Evolutionary conservation across 53 echinoderm and acorn worm species (phyloP), one percentile per base, ranked within the genome.

Genomic region (Paracentrotus lividus): DNA sequence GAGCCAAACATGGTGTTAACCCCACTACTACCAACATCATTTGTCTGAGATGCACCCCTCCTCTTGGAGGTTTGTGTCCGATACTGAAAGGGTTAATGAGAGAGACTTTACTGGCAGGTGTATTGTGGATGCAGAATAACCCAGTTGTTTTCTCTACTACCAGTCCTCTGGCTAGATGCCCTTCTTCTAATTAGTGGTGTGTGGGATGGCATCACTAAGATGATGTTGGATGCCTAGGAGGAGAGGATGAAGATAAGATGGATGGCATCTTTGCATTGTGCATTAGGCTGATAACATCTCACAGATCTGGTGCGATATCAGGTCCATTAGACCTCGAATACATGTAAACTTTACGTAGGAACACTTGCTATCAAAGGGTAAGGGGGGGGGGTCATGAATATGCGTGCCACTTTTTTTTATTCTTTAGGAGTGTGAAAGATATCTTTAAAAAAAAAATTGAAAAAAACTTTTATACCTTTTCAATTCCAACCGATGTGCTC

Each of bases 41-140:
- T 24, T 3, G 23, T 24, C 9, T 23, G 45, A 3, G 0, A 45
- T 45, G 21, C 45, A n/a, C 44, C 38, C 47, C 12, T 9, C 81
- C 81, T n/a, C 10, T 26, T 13, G 81, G 47, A 81, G 26, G 2
- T 47, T n/a, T n/a, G 47, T 81, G 16, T 56, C 7, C 56, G 57
- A 36, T 33, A 2, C 1, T 49, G 54, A 20, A 56, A 16, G 56
- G 86, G 86, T 86, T 86, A 55, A 86, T 10, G 24, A 20, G 34
- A 56, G 21, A 21, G 31, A 9, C 45, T 86, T 34, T 32, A 2
- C 10, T 86, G 56, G 27, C 86, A 86, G 86, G 86, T 86, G 86
- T 86, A 23, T 86, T 86, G 56, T 56, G 86, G 86, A 86, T 55
- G 32, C 54, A 14, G 34, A 33, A 36, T 86, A 56, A 86, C 86